Evolutionary conservation across 2,888 invertebrate genomes (phyloP), one percentile per base, ranked within the genome.

Genomic region (Falcaria lacertinaria): DNA sequence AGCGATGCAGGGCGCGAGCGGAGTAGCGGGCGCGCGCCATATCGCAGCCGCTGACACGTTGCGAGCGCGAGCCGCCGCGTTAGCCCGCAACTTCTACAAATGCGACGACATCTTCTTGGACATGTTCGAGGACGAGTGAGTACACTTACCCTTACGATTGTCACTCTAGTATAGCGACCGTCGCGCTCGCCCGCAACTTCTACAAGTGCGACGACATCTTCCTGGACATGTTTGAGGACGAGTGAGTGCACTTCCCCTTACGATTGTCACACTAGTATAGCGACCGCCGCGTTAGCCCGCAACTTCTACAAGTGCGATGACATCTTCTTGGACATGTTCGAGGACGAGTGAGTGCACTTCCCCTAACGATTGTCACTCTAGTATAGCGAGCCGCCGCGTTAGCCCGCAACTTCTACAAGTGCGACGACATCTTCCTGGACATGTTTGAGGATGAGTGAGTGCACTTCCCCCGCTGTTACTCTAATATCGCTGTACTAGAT

Each of bases 151-250:
- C 28, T 16, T 33, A 15, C 25, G 14, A 0, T 34, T 33, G 4
- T 33, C 7, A 34, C 14, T 43, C n/a, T n/a, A n/a, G n/a, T n/a
- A n/a, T n/a, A n/a, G n/a, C n/a, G n/a, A n/a, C 97, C 56, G 96
- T 96, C 40, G 93, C 95, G 0, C 90, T 96, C 22, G 91, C 98
- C 11, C 91, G 97, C 38, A 97, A 96, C 89, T 98, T 97, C 83
- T 98, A 97, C 82, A 98, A 98, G 92, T 96, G 96, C 62, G 98
- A 99, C 85, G 98, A 99, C 71, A 97, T 99, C 64, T 99, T 99
- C 85, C 89, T 99, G 45, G 99, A 99, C 76, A 96, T 99, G 93
- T 99, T 99, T 79, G 99, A 99, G 83, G 98, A 98, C 78, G 99
- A 99, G 91, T 92, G 64, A 82, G 90, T 89, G 44, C 19, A 3